Conservation (phyloP, 2,888 invertebrate genomes). For the Elmis aenea region DNA sequence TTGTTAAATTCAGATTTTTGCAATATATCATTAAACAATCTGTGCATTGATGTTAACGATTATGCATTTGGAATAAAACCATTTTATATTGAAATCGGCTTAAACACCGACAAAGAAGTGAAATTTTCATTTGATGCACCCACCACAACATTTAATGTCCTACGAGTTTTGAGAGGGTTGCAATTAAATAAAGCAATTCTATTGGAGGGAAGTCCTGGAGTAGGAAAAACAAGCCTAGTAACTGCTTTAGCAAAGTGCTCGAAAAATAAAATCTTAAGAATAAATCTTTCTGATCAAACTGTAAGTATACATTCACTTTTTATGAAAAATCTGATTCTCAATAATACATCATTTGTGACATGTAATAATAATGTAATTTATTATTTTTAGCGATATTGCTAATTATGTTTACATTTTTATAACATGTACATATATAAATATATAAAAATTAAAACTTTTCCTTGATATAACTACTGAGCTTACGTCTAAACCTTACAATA, state of each 20-base stretch:
- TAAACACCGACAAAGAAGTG: conserved; percentile 28
- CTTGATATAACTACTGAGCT: too few relatives aligned
- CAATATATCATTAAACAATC: conserved; percentile 13
- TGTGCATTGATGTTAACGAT: conserved; percentile 38
- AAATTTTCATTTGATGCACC: conserved; percentile 71
- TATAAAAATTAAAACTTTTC: too few relatives aligned
- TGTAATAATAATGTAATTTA: too few relatives aligned
- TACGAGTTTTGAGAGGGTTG: conserved; percentile 81
- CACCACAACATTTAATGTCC: conserved; percentile 74
- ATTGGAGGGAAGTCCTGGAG: conserved; percentile 95
- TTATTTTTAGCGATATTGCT: too few relatives aligned
- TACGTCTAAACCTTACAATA: too few relatives aligned
- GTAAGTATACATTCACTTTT: conserved; percentile 52
- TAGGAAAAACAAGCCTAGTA: conserved; percentile 95
- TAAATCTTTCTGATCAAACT: conserved; percentile 98
- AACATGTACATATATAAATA: too few relatives aligned
- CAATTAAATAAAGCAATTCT: conserved; percentile 89
- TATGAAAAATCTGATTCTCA: too few relatives aligned
- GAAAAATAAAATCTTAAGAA: conserved; percentile 79
- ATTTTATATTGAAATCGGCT: conserved; percentile 64
- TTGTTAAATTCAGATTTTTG: conserved; percentile 13
- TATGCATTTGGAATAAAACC: conserved; percentile 69
- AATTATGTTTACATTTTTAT: too few relatives aligned
- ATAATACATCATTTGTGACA: neutral
- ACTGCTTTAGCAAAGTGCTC: conserved; percentile 81